Percentiles rank a stretch among this genome's conserved stretches.
Evolutionary conservation across 2,888 invertebrate genomes (phyloP).

Genomic region (Tachina lurida): DNA sequence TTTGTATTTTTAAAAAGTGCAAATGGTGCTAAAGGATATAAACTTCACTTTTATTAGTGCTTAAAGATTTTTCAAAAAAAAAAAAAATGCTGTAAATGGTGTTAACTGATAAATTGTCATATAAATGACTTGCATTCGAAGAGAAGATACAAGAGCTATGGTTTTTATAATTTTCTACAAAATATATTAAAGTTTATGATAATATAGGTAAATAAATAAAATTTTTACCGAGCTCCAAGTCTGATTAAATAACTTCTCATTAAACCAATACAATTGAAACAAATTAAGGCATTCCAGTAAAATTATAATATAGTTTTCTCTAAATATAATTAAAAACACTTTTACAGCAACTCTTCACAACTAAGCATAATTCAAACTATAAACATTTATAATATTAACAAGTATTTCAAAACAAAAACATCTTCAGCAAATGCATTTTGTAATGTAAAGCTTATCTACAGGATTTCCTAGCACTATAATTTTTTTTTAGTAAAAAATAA

Average conservation of each 20-base stretch:
- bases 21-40: no score
- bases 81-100: no score
- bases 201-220: no score
- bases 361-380: slow-evolving; percentile 3
- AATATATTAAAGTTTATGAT: no score
- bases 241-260: neutral
- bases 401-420: neutral
- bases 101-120: no score
- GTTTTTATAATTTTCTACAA: no score
- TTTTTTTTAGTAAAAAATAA: slow-evolving; percentile 39
- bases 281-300: neutral
- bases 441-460: neutral
- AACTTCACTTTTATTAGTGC: no score
- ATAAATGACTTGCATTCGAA: no score
- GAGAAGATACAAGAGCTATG: no score
- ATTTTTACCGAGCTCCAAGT: no score
- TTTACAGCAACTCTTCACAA: slow-evolving; percentile 2
- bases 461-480: slow-evolving; percentile 24
- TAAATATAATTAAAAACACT: slow-evolving; percentile 1
- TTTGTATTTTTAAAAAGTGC: no score
- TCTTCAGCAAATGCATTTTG: slow-evolving; percentile 18
- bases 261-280: slow-evolving; percentile 1
- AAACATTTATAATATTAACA: slow-evolving; percentile 18
- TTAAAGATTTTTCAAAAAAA: no score
- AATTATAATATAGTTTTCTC: slow-evolving; percentile 1